Evolutionary conservation across 2,113 vertebrate genomes (phyloP).

Genomic region (Pardalotus punctatus): DNA sequence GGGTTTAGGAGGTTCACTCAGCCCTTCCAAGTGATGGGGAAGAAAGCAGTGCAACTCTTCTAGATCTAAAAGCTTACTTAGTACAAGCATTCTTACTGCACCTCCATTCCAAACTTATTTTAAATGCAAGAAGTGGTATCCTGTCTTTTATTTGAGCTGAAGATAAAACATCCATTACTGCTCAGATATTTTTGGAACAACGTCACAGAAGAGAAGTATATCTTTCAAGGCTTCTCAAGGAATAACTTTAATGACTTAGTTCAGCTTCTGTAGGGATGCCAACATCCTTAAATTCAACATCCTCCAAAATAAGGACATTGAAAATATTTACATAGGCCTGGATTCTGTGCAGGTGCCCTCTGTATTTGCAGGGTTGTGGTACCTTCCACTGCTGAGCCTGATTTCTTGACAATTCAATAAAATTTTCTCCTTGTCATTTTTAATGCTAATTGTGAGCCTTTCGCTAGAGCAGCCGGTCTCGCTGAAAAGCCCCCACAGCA

Average conservation of each 20-base stretch:
- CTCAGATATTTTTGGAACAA: conserved; percentile 6
- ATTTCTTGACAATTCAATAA: neutral
- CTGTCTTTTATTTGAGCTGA: neutral
- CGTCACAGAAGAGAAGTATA: conserved; percentile 4
- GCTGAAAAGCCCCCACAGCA: neutral
- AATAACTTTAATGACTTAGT: neutral
- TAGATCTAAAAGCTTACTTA: conserved; percentile 16
- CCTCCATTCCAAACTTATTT: conserved; percentile 6
- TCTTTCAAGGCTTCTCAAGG: neutral
- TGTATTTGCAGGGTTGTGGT: neutral
- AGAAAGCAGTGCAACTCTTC: neutral
- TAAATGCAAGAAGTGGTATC: conserved; percentile 14
- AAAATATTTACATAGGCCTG: neutral
- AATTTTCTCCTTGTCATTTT: neutral
- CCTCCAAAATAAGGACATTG: neutral
- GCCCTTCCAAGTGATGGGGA: conserved; percentile 22
- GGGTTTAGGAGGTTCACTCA: conserved; percentile 10
- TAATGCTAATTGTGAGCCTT: neutral
- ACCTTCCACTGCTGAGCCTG: neutral
- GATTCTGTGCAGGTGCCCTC: neutral
- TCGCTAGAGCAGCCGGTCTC: neutral
- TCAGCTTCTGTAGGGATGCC: neutral
- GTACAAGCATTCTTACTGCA: neutral
- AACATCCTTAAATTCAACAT: neutral
- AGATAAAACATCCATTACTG: neutral